Evolutionary conservation across 1,140 invertebrate genomes (phyloP).

Genomic region (Teleopsis dalmanni): DNA sequence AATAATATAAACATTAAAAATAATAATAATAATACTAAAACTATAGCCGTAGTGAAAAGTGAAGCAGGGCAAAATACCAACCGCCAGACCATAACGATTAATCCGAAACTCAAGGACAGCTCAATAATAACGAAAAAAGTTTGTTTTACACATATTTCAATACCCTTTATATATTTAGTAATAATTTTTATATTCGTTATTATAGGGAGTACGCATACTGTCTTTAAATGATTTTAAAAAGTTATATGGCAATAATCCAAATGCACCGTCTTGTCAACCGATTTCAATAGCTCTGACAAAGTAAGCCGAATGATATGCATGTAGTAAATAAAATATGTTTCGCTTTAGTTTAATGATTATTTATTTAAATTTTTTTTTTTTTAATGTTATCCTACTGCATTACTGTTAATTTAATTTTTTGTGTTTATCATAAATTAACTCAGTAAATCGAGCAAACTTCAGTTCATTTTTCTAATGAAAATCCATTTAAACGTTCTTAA

Average conservation of each 20-base stretch:
- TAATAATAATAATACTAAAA: slow-evolving; percentile 14
- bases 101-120: slow-evolving; percentile 27
- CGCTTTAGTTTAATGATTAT: not conserved
- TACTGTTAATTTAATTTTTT: not conserved
- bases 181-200: not conserved
- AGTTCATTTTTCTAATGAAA: too few relatives aligned
- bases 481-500: too few relatives aligned
- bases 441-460: too few relatives aligned
- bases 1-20: slow-evolving; percentile 11
- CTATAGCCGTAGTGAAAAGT: slow-evolving; percentile 5
- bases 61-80: not conserved
- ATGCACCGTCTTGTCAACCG: slow-evolving; percentile 30
- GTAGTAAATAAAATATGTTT: too few relatives aligned
- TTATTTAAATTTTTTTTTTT: not conserved
- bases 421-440: too few relatives aligned
- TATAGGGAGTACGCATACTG: slow-evolving; percentile 38
- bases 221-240: slow-evolving; percentile 41
- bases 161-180: too few relatives aligned
- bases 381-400: not conserved
- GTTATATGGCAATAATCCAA: slow-evolving; percentile 26
- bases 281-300: slow-evolving; percentile 31
- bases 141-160: too few relatives aligned
- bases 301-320: slow-evolving; percentile 12
- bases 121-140: slow-evolving; percentile 22
- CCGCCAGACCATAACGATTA: slow-evolving; percentile 5